Conservation (phyloP, 2,888 invertebrate genomes). For the Calameuta idolon region DNA sequence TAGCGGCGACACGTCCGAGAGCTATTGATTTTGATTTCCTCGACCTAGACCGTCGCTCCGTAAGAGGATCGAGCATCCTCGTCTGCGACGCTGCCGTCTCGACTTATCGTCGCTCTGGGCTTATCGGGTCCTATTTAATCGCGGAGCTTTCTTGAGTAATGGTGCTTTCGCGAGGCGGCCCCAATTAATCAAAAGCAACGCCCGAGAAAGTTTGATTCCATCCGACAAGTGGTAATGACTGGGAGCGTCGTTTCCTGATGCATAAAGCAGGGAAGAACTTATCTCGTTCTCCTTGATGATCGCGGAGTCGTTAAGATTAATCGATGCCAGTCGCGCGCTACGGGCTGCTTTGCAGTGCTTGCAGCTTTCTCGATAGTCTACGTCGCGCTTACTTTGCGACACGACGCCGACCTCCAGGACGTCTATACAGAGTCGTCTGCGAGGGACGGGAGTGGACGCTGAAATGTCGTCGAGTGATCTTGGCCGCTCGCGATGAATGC, state of each 20-base stretch:
- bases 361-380: no score
- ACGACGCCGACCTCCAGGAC: background rate
- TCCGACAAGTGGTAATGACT: constrained; percentile 27
- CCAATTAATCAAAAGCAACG: constrained; percentile 26
- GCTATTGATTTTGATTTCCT: background rate
- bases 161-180: constrained; percentile 21
- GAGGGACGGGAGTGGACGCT: background rate
- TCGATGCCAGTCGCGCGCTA: constrained; percentile 3
- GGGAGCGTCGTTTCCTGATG: constrained; percentile 35
- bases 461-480: background rate
- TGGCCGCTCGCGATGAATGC: background rate
- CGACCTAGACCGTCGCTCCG: background rate
- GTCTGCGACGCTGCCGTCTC: background rate
- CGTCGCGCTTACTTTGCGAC: no score
- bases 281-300: constrained; percentile 28
- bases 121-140: constrained; percentile 4
- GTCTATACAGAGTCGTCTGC: no score
- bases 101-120: background rate
- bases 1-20: background rate
- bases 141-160: constrained; percentile 19
- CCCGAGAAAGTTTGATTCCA: constrained; percentile 23
- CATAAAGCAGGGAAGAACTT: constrained; percentile 30
- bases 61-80: background rate
- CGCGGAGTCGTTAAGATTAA: constrained; percentile 19
- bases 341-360: no score